Evolutionary conservation across 2,113 vertebrate species (phyloP).

Genomic region (Festucalex cinctus): DNA sequence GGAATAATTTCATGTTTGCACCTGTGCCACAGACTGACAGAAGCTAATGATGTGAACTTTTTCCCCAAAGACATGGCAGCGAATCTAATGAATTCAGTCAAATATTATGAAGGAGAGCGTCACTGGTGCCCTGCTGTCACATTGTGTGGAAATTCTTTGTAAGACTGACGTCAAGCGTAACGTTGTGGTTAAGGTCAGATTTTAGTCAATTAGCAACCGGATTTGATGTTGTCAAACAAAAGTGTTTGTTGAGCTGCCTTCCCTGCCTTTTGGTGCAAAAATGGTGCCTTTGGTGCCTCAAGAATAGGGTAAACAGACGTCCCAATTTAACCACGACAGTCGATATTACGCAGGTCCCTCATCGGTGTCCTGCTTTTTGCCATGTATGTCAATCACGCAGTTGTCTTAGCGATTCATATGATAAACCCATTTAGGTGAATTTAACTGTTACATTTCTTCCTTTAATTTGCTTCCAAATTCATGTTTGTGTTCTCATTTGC

Average conservation of each 20-base stretch:
- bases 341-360: too few relatives aligned
- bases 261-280: neutral
- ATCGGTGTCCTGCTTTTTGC: too few relatives aligned
- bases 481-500: too few relatives aligned
- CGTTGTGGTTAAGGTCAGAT: conserved; percentile 13
- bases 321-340: too few relatives aligned
- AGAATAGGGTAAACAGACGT: too few relatives aligned
- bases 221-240: neutral
- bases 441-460: too few relatives aligned
- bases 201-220: neutral
- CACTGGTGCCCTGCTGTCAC: conserved; percentile 18
- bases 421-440: too few relatives aligned
- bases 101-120: conserved; percentile 19
- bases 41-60: conserved; percentile 1
- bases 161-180: neutral
- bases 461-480: too few relatives aligned
- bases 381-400: too few relatives aligned
- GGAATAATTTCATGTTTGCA: neutral
- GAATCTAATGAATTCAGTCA: conserved; percentile 34
- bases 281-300: too few relatives aligned
- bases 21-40: conserved; percentile 12
- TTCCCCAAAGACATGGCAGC: conserved; percentile 7
- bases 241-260: neutral
- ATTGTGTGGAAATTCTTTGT: conserved; percentile 1
- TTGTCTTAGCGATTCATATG: too few relatives aligned